phyloP scores from a whole-genome alignment of 2,888 invertebrate genomes.

The Deroplatys truncata region DNA sequence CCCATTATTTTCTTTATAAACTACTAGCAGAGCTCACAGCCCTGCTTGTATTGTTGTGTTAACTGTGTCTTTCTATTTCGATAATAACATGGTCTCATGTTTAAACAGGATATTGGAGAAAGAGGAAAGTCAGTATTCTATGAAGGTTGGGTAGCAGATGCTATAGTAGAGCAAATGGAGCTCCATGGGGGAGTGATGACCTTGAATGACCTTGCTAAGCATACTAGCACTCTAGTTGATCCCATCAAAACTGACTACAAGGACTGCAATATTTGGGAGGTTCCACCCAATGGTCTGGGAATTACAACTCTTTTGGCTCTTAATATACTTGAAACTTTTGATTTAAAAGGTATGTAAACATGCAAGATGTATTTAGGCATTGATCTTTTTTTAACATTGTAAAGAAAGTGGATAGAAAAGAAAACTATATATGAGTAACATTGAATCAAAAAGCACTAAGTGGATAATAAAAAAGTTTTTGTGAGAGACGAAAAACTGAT shows the following conservation, averaged over 20 bases:
- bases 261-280: not conserved
- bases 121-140: not conserved
- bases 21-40: too few relatives aligned
- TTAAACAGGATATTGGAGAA: not conserved
- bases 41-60: too few relatives aligned
- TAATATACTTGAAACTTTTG: not conserved
- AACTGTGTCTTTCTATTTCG: too few relatives aligned
- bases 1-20: too few relatives aligned
- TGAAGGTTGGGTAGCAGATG: not conserved
- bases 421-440: too few relatives aligned
- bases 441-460: too few relatives aligned
- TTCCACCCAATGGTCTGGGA: not conserved
- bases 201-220: not conserved
- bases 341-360: not conserved
- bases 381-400: too few relatives aligned
- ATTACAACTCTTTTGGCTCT: not conserved
- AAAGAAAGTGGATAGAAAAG: too few relatives aligned
- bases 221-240: not conserved
- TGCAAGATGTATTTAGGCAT: not conserved
- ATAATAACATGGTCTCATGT: not conserved
- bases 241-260: not conserved
- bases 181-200: not conserved
- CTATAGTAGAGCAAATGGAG: not conserved
- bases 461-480: too few relatives aligned
- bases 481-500: too few relatives aligned